Percentiles rank a stretch among this genome's conserved stretches.
Conservation (phyloP, 2,113 vertebrate genomes). For the Nanorana parkeri region DNA sequence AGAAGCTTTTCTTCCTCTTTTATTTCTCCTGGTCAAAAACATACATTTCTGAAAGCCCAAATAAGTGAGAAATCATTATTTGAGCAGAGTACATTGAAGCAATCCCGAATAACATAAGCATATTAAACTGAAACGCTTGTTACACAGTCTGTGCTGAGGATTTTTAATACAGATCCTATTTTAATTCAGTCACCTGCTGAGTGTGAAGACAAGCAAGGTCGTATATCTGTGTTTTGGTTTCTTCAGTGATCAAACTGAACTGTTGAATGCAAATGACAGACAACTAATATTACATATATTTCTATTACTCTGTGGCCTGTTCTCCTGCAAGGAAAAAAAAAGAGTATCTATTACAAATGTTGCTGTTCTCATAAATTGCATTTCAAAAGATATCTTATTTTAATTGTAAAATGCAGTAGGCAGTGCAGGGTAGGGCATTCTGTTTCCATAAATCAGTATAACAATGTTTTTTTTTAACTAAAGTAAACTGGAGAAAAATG, state of each 20-base stretch:
- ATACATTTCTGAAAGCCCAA: slow-evolving; percentile 34
- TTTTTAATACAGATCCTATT: not conserved
- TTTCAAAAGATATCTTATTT: not conserved
- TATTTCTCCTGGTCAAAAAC: slow-evolving; percentile 59
- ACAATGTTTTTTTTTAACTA: not conserved
- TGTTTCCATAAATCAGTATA: not conserved
- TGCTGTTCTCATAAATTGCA: slow-evolving; percentile 7
- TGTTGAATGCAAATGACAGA: not conserved
- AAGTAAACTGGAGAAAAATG: not conserved
- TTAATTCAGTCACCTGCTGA: slow-evolving; percentile 30
- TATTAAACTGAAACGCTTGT: slow-evolving; percentile 24
- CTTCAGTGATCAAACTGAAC: slow-evolving; percentile 11
- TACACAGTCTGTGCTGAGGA: not conserved
- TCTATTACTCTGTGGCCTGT: not conserved
- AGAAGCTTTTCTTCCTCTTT: slow-evolving; percentile 58
- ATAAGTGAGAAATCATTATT: slow-evolving; percentile 43
- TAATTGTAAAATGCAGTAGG: not conserved
- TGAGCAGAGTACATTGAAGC: slow-evolving; percentile 12
- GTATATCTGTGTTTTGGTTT: not conserved
- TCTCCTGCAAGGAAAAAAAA: not conserved
- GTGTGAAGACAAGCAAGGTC: slow-evolving; percentile 22
- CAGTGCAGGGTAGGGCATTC: not conserved
- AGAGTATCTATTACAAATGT: not conserved
- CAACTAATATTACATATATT: slow-evolving; percentile 5
- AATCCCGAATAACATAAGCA: not conserved